These are phyloP conservation scores for Microplitis deprimator DNA, from an alignment of 2,888 invertebrate genomes.

Conservation along the genomic window DNA sequence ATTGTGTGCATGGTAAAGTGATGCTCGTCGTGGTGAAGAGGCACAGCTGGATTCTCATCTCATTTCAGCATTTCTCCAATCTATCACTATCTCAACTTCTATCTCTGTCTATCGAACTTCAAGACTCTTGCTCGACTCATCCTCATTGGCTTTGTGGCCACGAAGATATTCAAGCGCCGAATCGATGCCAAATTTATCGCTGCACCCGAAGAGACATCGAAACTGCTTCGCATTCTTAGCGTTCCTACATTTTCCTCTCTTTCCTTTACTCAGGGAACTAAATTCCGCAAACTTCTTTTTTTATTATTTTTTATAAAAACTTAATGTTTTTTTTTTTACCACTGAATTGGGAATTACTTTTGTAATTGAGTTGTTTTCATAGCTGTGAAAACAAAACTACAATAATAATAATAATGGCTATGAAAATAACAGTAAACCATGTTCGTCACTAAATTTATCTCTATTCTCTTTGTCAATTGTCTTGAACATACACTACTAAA, in stretches of 20 bases:
- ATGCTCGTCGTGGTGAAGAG: constrained; percentile 71
- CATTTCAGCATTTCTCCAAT: neutral
- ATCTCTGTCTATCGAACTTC: constrained; percentile 2
- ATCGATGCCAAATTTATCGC: constrained; percentile 49
- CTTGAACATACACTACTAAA: neutral
- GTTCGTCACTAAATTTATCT: too few relatives aligned
- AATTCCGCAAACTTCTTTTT: constrained; percentile 21
- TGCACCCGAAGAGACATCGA: constrained; percentile 34
- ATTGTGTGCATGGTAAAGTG: constrained; percentile 63
- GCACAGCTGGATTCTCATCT: constrained; percentile 29
- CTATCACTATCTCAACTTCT: neutral
- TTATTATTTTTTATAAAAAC: neutral
- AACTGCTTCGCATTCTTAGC: constrained; percentile 34
- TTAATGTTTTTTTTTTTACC: neutral
- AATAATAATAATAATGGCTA: too few relatives aligned
- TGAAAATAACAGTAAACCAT: too few relatives aligned
- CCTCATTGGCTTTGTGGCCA: constrained; percentile 36
- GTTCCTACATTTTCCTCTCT: constrained; percentile 13
- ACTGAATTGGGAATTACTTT: neutral
- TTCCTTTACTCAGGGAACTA: neutral
- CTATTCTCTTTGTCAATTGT: neutral
- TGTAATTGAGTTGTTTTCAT: neutral
- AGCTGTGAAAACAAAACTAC: neutral
- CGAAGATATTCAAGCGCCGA: constrained; percentile 29
- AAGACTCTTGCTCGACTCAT: neutral